Percentiles rank a stretch among this genome's conserved stretches.
Evolutionary conservation across 2,888 invertebrate species (phyloP).

Genomic region (Hydropsyche betteni): DNA sequence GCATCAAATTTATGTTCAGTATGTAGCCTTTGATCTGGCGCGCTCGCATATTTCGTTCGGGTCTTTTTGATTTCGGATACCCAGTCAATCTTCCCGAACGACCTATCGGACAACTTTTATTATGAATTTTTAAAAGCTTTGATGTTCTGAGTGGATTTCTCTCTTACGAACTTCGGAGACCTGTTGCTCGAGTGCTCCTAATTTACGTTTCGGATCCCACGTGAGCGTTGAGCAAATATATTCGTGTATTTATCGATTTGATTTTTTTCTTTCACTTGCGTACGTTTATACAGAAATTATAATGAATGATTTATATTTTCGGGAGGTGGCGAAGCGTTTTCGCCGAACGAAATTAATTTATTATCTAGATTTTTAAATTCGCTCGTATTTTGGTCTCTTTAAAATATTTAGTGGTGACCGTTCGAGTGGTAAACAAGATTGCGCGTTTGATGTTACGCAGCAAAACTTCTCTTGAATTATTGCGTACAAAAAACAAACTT

Average conservation of each 20-base stretch:
- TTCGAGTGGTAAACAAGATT: slow-evolving; percentile 4
- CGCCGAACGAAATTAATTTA: slow-evolving; percentile 14
- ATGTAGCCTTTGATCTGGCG: not conserved
- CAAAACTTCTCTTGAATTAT: too few relatives aligned
- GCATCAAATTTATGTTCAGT: not conserved
- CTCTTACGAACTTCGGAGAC: not conserved
- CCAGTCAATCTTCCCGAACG: slow-evolving; percentile 1
- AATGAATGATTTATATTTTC: slow-evolving; percentile 16
- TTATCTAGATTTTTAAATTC: not conserved
- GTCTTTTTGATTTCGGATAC: too few relatives aligned
- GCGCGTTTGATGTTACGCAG: too few relatives aligned
- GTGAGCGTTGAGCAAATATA: not conserved
- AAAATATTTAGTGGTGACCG: slow-evolving; percentile 9
- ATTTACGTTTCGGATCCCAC: slow-evolving; percentile 10
- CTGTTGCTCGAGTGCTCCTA: slow-evolving; percentile 2
- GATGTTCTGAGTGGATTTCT: slow-evolving; percentile 22
- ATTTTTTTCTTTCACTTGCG: too few relatives aligned
- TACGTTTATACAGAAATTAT: not conserved
- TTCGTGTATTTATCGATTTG: not conserved
- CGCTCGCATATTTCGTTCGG: not conserved
- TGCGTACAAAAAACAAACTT: too few relatives aligned
- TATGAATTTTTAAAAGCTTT: slow-evolving; percentile 23
- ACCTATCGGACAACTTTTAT: slow-evolving; percentile 13
- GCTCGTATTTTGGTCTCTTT: slow-evolving; percentile 4
- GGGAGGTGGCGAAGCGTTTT: slow-evolving; percentile 6